Base-by-base conservation (phyloP, 2,797 vertebrate species). In the Dallia pectoralis region DNA sequence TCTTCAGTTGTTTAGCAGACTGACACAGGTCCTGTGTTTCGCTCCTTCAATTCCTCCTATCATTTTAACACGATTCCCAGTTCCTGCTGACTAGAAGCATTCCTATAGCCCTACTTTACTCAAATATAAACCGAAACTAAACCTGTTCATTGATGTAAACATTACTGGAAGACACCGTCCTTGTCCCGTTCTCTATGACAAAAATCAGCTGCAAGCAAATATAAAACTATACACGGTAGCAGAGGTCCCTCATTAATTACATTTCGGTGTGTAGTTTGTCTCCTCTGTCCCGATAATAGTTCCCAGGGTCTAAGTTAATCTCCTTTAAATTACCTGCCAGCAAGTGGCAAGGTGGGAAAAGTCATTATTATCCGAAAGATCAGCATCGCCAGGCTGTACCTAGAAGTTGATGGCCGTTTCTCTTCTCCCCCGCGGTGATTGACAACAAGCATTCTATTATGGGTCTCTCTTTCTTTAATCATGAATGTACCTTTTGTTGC, bases 271-370 rank as follows among this genome's bases (percentile, higher is more conserved):
- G 79, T 73, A 67, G 76, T 77, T 76, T 71, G 69, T 69, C 80
- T 80, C 77, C 32, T 51, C 73, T 76, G 62, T 74, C 73, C 48
- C 30, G n/a, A 27, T 73, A 80, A 75, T 71, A 76, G 75, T 51
- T 56, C 71, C 67, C 64, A 1, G 76, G 77, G 74, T 74, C 61
- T 19, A 69, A 82, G 80, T 78, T 81, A 81, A 84, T 86, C 82
- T 81, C 63, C 74, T 72, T 74, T 81, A 85, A 83, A 87, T 84
- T 79, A 85, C 80, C 67, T 69, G 71, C 61, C 70, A 76, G 65
- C 73, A 71, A 69, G 33, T 40, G 33, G 69, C 62, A 77, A 76
- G 78, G 78, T 73, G 75, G 61, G 62, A 79, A 78, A 82, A 79
- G 73, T 79, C 80, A 85, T 80, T 75, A 79, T 84, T 82, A 77